Conservation (phyloP, 92 coral and sea anemone species). For the Porites lobata region DNA sequence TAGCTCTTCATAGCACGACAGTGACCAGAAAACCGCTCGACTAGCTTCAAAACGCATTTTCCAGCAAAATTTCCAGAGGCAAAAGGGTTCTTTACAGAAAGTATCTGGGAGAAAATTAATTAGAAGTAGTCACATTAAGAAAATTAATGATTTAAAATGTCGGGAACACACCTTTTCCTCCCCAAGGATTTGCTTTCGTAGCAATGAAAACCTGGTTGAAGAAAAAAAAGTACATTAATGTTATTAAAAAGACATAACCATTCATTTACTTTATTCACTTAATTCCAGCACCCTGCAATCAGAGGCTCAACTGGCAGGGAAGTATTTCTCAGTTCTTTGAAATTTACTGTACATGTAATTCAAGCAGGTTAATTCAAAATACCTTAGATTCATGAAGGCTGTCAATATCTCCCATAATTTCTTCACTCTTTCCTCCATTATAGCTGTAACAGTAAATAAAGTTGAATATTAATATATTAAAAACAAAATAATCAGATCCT, state of each 20-base stretch:
- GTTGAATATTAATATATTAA: not conserved
- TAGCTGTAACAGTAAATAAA: slow-evolving; percentile 59
- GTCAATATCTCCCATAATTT: slow-evolving; percentile 79
- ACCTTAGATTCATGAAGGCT: slow-evolving; percentile 79
- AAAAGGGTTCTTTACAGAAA: too few species aligned
- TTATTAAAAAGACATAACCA: too few species aligned
- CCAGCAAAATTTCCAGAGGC: too few species aligned
- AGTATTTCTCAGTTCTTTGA: not conserved
- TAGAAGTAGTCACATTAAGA: too few species aligned
- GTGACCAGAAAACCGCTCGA: too few species aligned
- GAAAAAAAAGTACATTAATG: not conserved
- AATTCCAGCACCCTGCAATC: not conserved
- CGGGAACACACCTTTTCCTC: slow-evolving; percentile 32
- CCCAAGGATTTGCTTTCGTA: slow-evolving; percentile 81
- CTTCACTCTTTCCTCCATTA: slow-evolving; percentile 83
- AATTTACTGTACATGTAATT: not conserved
- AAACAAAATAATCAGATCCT: too few species aligned
- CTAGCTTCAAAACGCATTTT: too few species aligned
- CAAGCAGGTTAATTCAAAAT: not conserved
- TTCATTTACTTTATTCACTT: not conserved
- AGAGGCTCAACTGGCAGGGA: too few species aligned
- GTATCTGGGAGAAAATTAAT: too few species aligned
- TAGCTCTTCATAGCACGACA: too few species aligned
- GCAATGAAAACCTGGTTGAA: slow-evolving; percentile 71
- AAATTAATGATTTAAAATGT: too few species aligned